A percentile compares a stretch with the other conserved stretches of the same genome.
phyloP scores from a whole-genome alignment of 2,888 invertebrate species.

The Galeruca laticollis region DNA sequence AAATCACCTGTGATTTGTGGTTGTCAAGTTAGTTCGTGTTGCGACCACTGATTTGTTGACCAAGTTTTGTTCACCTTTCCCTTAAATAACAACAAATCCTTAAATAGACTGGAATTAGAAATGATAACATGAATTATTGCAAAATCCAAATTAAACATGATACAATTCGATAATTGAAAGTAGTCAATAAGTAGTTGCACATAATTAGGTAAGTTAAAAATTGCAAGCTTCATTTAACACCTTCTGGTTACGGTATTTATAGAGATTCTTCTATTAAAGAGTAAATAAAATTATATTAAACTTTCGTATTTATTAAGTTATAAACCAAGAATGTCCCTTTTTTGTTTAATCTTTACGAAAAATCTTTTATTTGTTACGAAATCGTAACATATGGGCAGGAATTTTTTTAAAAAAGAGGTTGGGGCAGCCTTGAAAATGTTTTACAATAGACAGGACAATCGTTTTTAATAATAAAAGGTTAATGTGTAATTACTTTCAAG shows the following conservation, averaged over 20 bases:
- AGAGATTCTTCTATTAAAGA: slow-evolving; percentile 13
- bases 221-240: slow-evolving; percentile 25
- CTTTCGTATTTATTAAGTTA: slow-evolving; percentile 1
- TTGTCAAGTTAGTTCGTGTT: slow-evolving; percentile 20
- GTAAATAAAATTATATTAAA: not conserved
- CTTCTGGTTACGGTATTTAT: slow-evolving; percentile 14
- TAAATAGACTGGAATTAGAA: slow-evolving; percentile 27
- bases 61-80: slow-evolving; percentile 34
- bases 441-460: slow-evolving; percentile 33
- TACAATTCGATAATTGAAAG: slow-evolving; percentile 25
- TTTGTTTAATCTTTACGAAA: slow-evolving; percentile 2
- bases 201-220: slow-evolving; percentile 22
- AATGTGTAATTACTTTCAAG: slow-evolving; percentile 31
- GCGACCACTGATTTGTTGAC: slow-evolving; percentile 24
- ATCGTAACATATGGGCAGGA: slow-evolving; percentile 31
- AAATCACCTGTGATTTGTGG: too few species aligned
- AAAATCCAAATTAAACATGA: slow-evolving; percentile 28
- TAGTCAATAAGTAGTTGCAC: slow-evolving; percentile 15
- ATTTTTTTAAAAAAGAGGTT: slow-evolving; percentile 26
- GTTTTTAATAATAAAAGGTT: slow-evolving; percentile 30
- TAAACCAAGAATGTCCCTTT: not conserved
- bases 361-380: slow-evolving; percentile 1
- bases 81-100: slow-evolving; percentile 27
- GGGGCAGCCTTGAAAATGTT: slow-evolving; percentile 33
- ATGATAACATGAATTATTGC: slow-evolving; percentile 37